Base-by-base conservation (phyloP, 2,113 vertebrate species). In the Setophaga kirtlandii region DNA sequence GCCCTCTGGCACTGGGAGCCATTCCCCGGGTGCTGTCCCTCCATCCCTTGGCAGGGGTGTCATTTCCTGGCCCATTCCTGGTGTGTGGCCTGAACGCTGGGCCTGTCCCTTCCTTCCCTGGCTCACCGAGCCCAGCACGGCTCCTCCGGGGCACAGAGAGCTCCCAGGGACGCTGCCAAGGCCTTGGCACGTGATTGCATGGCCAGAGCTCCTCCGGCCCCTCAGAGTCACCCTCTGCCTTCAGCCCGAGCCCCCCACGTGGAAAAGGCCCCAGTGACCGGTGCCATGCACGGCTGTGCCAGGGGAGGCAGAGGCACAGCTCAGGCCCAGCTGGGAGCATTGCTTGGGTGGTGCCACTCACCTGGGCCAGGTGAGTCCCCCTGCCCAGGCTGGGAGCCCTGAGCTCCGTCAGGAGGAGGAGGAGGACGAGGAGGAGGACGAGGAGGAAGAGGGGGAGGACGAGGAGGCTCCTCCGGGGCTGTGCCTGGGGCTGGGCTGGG, bases 121-220 rank as follows among this genome's bases (percentile, higher is more conserved):
- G 14, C 6, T 11, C 17, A 14, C n/a, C 3, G 1, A 18, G 14
- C 13, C 42, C 46, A 55, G 21, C 56, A n/a, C 0, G 0, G 14
- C 39, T 67, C 23, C 44, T 91, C 19, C 12, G 39, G 42, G 18
- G 37, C 37, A 37, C 23, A 39, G 6, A 3, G 14, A 30, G 16
- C 18, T 73, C 20, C 24, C 73, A 15, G 55, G 37, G 59, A 3
- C 12, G 20, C 0, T 37, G 11, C n/a, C 50, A 50, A 16, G 30
- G 30, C 6, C 41, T 35, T 73, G 18, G 9, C 55, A 5, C 2
- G 2, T 3, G 3, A 11, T 33, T 44, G 23, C 22, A 8, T 24
- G 55, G 33, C 3, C 5, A 59, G n/a, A 35, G 16, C 6, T 59
- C 39, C 41, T 68, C 39, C 37, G 25, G 16, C 7, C 50, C 42